phyloP scores from a whole-genome alignment of 2,113 vertebrate genomes.

The Vidua macroura region DNA sequence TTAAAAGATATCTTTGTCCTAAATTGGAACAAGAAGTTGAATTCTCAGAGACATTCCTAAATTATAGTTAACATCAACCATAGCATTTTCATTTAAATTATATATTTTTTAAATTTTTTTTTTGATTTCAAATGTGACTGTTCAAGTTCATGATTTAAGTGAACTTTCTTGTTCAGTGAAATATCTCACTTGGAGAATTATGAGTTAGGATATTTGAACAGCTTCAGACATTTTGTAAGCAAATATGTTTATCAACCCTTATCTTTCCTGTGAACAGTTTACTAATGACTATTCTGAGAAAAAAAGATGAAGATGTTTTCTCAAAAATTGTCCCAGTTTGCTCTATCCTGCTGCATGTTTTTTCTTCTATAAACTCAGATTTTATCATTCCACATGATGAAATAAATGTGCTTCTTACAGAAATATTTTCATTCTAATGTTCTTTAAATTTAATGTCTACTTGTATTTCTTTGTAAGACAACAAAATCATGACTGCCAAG shows the following conservation, averaged over 20 bases:
- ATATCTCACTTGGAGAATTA: background rate
- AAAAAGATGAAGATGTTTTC: background rate
- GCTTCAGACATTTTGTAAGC: background rate
- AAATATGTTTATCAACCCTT: background rate
- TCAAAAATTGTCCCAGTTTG: background rate
- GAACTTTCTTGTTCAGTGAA: background rate
- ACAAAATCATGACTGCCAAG: background rate
- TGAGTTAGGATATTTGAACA: background rate
- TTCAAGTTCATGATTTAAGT: background rate
- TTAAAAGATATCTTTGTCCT: background rate
- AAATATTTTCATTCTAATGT: background rate
- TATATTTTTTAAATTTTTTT: background rate
- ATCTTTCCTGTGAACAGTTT: background rate
- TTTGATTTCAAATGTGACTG: background rate
- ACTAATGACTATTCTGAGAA: background rate
- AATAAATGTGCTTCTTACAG: background rate
- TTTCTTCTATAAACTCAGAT: background rate
- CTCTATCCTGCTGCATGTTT: background rate
- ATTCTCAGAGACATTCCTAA: background rate
- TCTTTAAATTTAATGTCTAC: background rate
- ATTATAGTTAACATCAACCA: background rate
- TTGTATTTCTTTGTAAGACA: slow-evolving; percentile 9
- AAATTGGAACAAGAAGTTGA: background rate
- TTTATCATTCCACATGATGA: background rate
- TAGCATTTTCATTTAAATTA: background rate